A percentile compares a stretch with the other conserved stretches of the same genome.
Evolutionary conservation across 2,888 invertebrate genomes (phyloP).

Genomic region (Venustoraphidia nigricollis): DNA sequence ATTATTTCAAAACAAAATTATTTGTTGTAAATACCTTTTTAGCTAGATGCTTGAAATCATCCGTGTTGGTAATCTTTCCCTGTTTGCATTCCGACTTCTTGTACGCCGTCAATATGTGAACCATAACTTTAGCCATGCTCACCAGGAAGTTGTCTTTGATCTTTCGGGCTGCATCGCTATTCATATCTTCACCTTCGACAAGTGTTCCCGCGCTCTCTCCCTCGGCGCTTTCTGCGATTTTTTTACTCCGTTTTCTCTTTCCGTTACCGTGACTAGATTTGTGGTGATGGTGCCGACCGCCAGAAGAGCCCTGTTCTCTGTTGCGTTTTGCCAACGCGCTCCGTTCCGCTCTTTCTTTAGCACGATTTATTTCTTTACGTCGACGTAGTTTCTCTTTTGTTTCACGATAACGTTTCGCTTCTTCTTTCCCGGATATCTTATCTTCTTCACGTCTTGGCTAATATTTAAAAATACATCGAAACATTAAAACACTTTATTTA

Average conservation of each 20-base stretch:
- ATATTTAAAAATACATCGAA: conserved; percentile 13
- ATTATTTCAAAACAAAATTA: background rate
- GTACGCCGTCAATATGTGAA: conserved; percentile 76
- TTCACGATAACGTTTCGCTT: conserved; percentile 59
- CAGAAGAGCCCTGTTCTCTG: conserved; percentile 17
- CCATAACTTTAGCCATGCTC: conserved; percentile 66
- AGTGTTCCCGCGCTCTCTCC: background rate
- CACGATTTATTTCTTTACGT: conserved; percentile 39
- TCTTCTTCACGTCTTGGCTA: conserved; percentile 74
- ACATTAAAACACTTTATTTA: background rate
- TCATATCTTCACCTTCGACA: conserved; percentile 20
- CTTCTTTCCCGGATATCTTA: conserved; percentile 47
- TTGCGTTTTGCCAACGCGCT: conserved; percentile 30
- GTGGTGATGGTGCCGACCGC: conserved; percentile 9
- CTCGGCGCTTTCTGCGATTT: conserved; percentile 14
- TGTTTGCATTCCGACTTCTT: conserved; percentile 68
- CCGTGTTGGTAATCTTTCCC: conserved; percentile 74
- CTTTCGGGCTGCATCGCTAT: conserved; percentile 41
- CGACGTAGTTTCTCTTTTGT: conserved; percentile 64
- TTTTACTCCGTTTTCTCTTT: conserved; percentile 17
- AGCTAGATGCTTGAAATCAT: conserved; percentile 89
- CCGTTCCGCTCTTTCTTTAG: conserved; percentile 33
- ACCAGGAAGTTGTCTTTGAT: conserved; percentile 77
- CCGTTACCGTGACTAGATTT: conserved; percentile 17
- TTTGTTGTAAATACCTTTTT: conserved; percentile 55